phyloP scores from a whole-genome alignment of 1,140 invertebrate genomes.

The Sweltsa coloradensis region DNA sequence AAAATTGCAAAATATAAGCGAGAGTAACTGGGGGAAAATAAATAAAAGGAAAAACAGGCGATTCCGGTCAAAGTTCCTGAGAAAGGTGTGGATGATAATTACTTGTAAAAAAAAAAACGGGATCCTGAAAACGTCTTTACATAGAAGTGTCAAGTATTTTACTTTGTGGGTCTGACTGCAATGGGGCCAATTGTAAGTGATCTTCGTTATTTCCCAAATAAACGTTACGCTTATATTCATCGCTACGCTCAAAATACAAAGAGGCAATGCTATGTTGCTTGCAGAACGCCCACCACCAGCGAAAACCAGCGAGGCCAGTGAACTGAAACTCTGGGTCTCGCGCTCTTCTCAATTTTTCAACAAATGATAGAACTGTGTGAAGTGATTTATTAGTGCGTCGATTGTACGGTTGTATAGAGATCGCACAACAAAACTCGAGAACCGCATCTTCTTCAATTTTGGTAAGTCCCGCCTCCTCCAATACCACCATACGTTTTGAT shows the following conservation, averaged over 20 bases:
- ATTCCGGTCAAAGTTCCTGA: too few relatives aligned
- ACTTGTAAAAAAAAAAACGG: too few relatives aligned
- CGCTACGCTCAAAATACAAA: slow-evolving; percentile 36
- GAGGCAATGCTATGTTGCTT: slow-evolving; percentile 64
- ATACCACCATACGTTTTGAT: slow-evolving; percentile 58
- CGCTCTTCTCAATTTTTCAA: slow-evolving; percentile 43
- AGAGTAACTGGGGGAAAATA: too few relatives aligned
- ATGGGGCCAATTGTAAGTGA: too few relatives aligned
- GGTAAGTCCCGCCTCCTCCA: slow-evolving; percentile 53
- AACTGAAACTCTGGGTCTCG: slow-evolving; percentile 52
- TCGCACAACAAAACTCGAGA: slow-evolving; percentile 61
- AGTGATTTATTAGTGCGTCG: slow-evolving; percentile 55
- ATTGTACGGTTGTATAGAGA: slow-evolving; percentile 56
- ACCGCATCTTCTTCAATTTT: slow-evolving; percentile 47
- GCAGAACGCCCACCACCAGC: slow-evolving; percentile 74
- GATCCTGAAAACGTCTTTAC: too few relatives aligned
- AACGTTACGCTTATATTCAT: too few relatives aligned
- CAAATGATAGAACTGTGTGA: slow-evolving; percentile 46
- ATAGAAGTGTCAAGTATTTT: too few relatives aligned
- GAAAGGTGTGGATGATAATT: too few relatives aligned
- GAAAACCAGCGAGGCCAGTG: slow-evolving; percentile 50
- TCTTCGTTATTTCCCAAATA: too few relatives aligned
- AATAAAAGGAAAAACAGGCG: too few relatives aligned
- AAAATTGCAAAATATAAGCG: too few relatives aligned
- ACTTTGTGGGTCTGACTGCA: too few relatives aligned